phyloP scores from a whole-genome alignment of 2,113 vertebrate species.

The Bujurquina vittata region DNA sequence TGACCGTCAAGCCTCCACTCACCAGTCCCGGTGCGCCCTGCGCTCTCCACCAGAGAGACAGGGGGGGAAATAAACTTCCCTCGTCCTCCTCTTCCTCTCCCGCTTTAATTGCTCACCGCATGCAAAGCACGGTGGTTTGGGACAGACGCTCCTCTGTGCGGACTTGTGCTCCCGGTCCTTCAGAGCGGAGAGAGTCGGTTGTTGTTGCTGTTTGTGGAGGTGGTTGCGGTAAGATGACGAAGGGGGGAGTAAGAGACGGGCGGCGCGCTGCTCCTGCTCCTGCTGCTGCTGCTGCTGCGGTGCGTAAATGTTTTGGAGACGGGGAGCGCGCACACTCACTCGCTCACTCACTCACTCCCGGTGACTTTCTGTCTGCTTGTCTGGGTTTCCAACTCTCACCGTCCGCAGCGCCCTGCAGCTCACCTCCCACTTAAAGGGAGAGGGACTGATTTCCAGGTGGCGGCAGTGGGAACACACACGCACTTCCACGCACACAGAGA shows the following conservation, averaged over 20 bases:
- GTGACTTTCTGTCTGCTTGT: conserved; percentile 70
- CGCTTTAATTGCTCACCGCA: conserved; percentile 46
- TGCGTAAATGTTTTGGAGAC: conserved; percentile 55
- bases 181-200: not conserved
- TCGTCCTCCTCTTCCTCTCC: conserved; percentile 55
- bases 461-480: not conserved
- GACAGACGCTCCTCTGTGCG: not conserved
- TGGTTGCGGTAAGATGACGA: not conserved
- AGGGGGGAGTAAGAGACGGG: not conserved
- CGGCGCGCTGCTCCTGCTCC: too few species aligned
- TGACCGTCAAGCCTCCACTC: conserved; percentile 43
- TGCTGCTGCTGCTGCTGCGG: too few species aligned
- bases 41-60: conserved; percentile 26
- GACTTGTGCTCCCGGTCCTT: conserved; percentile 14
- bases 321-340: conserved; percentile 17
- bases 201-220: not conserved
- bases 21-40: conserved; percentile 63
- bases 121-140: conserved; percentile 31
- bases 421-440: conserved; percentile 86
- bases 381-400: conserved; percentile 70
- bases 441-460: conserved; percentile 72
- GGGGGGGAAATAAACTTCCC: conserved; percentile 59
- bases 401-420: conserved; percentile 63
- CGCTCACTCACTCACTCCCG: conserved; percentile 35
- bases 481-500: not conserved